phyloP scores from a whole-genome alignment of 2,888 invertebrate species.

The Hesperia comma region DNA sequence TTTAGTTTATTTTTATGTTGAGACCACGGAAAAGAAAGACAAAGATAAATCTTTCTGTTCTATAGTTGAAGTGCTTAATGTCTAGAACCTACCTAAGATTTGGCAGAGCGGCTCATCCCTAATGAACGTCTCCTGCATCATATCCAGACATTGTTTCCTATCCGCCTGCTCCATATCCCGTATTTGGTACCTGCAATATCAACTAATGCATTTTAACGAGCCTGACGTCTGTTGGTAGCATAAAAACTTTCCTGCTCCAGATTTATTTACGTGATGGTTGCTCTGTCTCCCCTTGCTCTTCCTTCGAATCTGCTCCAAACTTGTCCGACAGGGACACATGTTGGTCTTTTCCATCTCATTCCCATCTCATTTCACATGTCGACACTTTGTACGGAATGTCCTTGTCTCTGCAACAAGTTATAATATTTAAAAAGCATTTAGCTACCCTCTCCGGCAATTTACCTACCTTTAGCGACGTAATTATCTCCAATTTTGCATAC shows the following conservation, averaged over 20 bases:
- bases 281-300: constrained; percentile 56
- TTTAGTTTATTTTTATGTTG: too few relatives aligned
- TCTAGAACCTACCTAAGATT: constrained; percentile 57
- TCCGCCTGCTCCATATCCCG: constrained; percentile 68
- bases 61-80: too few relatives aligned
- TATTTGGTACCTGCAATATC: constrained; percentile 67
- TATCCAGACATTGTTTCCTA: constrained; percentile 61
- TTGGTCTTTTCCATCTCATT: constrained; percentile 72
- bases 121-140: constrained; percentile 71
- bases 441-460: too few relatives aligned
- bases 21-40: too few relatives aligned
- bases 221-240: too few relatives aligned
- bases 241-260: too few relatives aligned
- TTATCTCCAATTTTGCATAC: too few relatives aligned
- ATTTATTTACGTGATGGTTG: constrained; percentile 56
- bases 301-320: constrained; percentile 75
- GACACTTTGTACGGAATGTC: background rate
- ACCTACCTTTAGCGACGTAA: too few relatives aligned
- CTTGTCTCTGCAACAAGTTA: too few relatives aligned
- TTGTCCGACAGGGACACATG: constrained; percentile 62
- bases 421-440: too few relatives aligned
- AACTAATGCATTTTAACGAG: background rate
- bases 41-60: too few relatives aligned
- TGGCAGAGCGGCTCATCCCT: constrained; percentile 72
- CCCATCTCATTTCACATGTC: constrained; percentile 9